phyloP scores from a whole-genome alignment of 2,113 vertebrate species.

The Ophthalmolycus amberensis region DNA sequence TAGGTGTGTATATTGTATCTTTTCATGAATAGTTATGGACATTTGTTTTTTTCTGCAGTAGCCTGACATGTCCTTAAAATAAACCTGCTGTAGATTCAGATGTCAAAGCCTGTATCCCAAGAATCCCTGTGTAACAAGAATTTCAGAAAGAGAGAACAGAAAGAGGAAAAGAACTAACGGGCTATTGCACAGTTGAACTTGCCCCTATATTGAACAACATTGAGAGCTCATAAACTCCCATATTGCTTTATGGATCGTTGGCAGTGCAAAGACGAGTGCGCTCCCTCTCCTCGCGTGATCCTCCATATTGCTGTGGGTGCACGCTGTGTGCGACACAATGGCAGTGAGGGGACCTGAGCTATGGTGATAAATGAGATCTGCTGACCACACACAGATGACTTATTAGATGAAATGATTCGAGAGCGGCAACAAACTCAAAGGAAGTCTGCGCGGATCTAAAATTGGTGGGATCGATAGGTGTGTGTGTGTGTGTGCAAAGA shows the following conservation, averaged over 20 bases:
- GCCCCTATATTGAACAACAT: slow-evolving; percentile 65
- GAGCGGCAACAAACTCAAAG: slow-evolving; percentile 50
- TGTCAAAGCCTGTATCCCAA: not conserved
- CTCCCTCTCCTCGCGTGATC: slow-evolving; percentile 48
- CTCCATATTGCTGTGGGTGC: slow-evolving; percentile 58
- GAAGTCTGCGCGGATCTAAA: slow-evolving; percentile 47
- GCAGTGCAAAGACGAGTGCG: slow-evolving; percentile 49
- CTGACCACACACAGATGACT: slow-evolving; percentile 67
- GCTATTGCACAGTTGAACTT: slow-evolving; percentile 54
- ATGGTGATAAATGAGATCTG: slow-evolving; percentile 74
- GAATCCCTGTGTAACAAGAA: not conserved
- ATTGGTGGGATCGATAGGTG: slow-evolving; percentile 58
- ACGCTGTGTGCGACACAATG: slow-evolving; percentile 31
- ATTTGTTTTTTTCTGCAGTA: no score
- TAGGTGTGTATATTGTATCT: no score
- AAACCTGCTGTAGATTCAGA: not conserved
- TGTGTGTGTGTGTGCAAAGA: slow-evolving; percentile 2
- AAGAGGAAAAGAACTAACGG: not conserved
- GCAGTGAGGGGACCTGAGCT: slow-evolving; percentile 51
- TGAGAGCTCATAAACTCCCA: slow-evolving; percentile 74
- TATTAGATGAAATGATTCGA: slow-evolving; percentile 70
- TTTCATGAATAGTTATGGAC: not conserved
- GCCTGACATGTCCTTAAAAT: not conserved
- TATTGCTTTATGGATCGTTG: slow-evolving; percentile 79
- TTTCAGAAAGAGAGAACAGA: not conserved